phyloP scores from a whole-genome alignment of 2,797 vertebrate genomes.

The Eospalax fontanierii region DNA sequence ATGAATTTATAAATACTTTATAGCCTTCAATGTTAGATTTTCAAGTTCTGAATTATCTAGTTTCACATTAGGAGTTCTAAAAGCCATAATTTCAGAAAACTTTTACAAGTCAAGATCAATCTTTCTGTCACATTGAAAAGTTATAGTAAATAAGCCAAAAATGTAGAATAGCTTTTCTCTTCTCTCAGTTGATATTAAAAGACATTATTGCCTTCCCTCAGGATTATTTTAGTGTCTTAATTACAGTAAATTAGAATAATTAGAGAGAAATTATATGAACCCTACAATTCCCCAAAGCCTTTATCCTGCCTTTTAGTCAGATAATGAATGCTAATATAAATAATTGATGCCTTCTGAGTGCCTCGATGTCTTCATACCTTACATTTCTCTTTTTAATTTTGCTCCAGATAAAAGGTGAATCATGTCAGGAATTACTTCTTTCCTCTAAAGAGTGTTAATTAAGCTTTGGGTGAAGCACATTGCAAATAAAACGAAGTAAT shows the following conservation, averaged over 20 bases:
- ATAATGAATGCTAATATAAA: slow-evolving; percentile 88
- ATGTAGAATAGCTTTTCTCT: slow-evolving; percentile 63
- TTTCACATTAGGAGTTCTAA: slow-evolving; percentile 56
- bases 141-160: slow-evolving; percentile 80
- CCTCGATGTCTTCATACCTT: slow-evolving; percentile 76
- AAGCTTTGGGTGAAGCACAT: slow-evolving; percentile 80
- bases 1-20: slow-evolving; percentile 70
- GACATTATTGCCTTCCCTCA: slow-evolving; percentile 81
- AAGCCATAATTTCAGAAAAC: slow-evolving; percentile 61
- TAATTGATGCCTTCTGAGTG: slow-evolving; percentile 84
- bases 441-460: slow-evolving; percentile 82
- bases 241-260: slow-evolving; percentile 89
- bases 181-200: slow-evolving; percentile 80
- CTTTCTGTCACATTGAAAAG: slow-evolving; percentile 61
- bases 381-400: slow-evolving; percentile 83
- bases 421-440: slow-evolving; percentile 76
- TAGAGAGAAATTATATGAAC: slow-evolving; percentile 85
- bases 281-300: slow-evolving; percentile 82
- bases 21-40: slow-evolving; percentile 57
- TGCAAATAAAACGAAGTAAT: slow-evolving; percentile 84
- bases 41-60: slow-evolving; percentile 32
- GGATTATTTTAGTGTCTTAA: slow-evolving; percentile 85
- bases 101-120: slow-evolving; percentile 64
- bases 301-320: slow-evolving; percentile 84
- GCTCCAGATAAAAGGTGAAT: slow-evolving; percentile 77